Conservation (phyloP, 2,888 invertebrate genomes). For the Myathropa florea region DNA sequence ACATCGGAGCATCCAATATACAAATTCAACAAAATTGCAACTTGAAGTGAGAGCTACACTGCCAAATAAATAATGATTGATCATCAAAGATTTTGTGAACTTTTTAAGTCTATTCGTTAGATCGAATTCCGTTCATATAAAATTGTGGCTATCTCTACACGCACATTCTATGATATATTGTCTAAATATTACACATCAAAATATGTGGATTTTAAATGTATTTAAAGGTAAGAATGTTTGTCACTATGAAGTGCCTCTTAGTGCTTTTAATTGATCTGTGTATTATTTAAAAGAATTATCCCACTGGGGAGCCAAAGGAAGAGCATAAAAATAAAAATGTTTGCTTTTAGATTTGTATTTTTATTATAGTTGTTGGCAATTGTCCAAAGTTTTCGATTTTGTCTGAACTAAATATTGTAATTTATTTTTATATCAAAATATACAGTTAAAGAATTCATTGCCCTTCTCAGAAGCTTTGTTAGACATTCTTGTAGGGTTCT, state of each 20-base stretch:
- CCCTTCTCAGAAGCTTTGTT: conserved; percentile 8
- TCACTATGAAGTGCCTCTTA: conserved; percentile 9
- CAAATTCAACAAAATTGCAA: conserved; percentile 17
- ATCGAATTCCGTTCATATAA: conserved; percentile 33
- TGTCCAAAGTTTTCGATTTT: conserved; percentile 36
- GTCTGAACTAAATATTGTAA: conserved; percentile 36
- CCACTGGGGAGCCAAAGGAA: conserved; percentile 2
- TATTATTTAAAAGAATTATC: conserved; percentile 15
- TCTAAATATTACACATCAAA: conserved; percentile 14
- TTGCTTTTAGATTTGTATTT: conserved; percentile 52
- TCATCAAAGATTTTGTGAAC: conserved; percentile 25
- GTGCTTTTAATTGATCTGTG: conserved; percentile 22
- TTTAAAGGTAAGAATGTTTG: conserved; percentile 53
- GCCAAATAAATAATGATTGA: conserved; percentile 63
- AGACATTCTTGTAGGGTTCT: neutral
- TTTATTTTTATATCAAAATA: conserved; percentile 49
- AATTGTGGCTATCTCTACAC: conserved; percentile 39
- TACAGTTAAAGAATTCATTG: conserved; percentile 45
- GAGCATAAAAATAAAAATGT: conserved; percentile 36
- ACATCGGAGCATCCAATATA: conserved; percentile 18
- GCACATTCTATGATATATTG: conserved; percentile 8
- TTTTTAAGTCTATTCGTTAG: conserved; percentile 24
- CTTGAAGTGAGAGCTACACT: conserved; percentile 43
- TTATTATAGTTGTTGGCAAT: conserved; percentile 42
- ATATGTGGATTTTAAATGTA: conserved; percentile 56